Conservation (phyloP, 64 coral and sea anemone species). For the Stichodactyla mertensii region DNA sequence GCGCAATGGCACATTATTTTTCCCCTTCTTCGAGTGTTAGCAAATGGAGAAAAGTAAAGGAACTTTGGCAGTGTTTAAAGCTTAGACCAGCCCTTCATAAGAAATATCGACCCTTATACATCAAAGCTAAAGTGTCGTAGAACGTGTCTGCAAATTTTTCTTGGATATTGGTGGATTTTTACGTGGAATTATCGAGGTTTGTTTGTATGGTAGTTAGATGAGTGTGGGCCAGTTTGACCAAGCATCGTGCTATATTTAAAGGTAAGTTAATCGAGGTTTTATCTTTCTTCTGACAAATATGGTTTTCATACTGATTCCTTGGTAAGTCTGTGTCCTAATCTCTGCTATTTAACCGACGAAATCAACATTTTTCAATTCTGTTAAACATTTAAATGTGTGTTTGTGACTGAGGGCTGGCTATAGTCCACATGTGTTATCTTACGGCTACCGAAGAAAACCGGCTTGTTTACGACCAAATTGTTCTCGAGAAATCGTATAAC, state of each 20-base stretch:
- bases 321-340: not conserved
- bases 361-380: not conserved
- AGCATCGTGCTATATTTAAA: slow-evolving; percentile 13
- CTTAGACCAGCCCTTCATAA: not conserved
- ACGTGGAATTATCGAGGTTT: not conserved
- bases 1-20: slow-evolving; percentile 4
- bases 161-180: not conserved
- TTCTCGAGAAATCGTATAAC: not conserved
- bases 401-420: not conserved
- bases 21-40: slow-evolving; percentile 15
- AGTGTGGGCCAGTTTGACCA: slow-evolving; percentile 30
- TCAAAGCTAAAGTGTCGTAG: slow-evolving; percentile 11
- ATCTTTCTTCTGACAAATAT: not conserved
- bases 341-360: not conserved
- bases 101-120: not conserved
- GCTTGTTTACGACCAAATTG: not conserved
- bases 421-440: slow-evolving; percentile 4
- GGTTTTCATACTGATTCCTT: not conserved
- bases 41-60: slow-evolving; percentile 26
- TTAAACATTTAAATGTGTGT: not conserved
- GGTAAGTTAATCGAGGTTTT: slow-evolving; percentile 3
- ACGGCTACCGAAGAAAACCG: not conserved
- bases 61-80: slow-evolving; percentile 4
- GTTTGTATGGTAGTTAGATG: slow-evolving; percentile 39
- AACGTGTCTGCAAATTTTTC: not conserved